A percentile compares a stretch with the other conserved stretches of the same genome.
Conservation (phyloP, 2,113 vertebrate species). For the Clarias magur region DNA sequence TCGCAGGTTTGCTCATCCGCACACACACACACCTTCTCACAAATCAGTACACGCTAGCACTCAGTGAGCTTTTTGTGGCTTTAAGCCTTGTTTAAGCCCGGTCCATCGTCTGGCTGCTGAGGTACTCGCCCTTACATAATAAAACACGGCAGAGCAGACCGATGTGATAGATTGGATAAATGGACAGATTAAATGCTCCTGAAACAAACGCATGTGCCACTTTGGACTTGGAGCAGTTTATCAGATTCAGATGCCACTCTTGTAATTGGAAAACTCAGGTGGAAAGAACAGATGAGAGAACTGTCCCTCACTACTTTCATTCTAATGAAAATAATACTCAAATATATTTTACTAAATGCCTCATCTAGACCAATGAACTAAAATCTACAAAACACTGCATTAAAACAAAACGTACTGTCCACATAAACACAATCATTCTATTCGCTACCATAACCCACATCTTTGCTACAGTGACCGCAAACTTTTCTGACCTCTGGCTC, state of each 20-base stretch:
- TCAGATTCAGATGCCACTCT: not conserved
- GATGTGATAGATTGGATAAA: no score
- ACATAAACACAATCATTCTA: not conserved
- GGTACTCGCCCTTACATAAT: not conserved
- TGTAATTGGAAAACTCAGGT: not conserved
- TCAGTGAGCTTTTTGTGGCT: not conserved
- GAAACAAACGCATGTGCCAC: not conserved
- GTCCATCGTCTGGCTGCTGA: not conserved
- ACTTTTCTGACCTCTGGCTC: not conserved
- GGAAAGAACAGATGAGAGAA: not conserved
- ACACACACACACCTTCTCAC: not conserved
- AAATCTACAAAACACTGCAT: not conserved
- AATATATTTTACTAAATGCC: not conserved
- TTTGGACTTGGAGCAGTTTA: not conserved
- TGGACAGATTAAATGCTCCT: not conserved
- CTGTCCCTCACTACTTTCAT: not conserved
- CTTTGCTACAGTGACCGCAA: not conserved
- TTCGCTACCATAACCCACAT: not conserved
- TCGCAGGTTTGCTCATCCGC: conserved; percentile 29
- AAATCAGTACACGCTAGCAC: conserved; percentile 15
- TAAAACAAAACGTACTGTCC: not conserved
- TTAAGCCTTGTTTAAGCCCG: not conserved
- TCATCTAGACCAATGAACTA: not conserved
- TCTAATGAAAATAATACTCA: not conserved
- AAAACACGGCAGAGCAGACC: not conserved